These are phyloP conservation scores for Helogale parvula DNA, from an alignment of 2,113 vertebrate genomes.

Conservation along the genomic window DNA sequence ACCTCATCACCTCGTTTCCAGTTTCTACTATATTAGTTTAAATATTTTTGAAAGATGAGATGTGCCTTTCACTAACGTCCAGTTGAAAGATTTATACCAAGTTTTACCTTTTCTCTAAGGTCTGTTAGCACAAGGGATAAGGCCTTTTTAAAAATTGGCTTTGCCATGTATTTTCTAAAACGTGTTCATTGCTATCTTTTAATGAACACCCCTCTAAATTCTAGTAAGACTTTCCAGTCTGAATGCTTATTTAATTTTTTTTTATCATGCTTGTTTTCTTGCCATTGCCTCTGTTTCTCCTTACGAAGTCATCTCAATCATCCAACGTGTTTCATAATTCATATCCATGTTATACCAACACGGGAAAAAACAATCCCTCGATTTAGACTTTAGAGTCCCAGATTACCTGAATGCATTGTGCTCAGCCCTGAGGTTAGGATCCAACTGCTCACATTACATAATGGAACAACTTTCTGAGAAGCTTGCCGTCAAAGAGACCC, in stretches of 20 bases:
- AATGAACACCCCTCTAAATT: background rate
- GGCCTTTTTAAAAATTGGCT: slow-evolving; percentile 36
- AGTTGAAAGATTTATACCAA: background rate
- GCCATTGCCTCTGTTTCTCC: slow-evolving; percentile 70
- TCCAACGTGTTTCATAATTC: slow-evolving; percentile 68
- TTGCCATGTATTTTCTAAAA: slow-evolving; percentile 31
- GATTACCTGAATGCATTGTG: slow-evolving; percentile 50
- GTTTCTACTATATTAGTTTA: background rate
- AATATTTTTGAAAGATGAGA: background rate
- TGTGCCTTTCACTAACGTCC: background rate
- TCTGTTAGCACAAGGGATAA: background rate
- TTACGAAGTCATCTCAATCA: slow-evolving; percentile 65
- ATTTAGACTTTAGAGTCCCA: slow-evolving; percentile 50
- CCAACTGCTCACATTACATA: background rate
- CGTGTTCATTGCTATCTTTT: slow-evolving; percentile 34
- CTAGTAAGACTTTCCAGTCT: background rate
- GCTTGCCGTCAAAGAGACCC: background rate
- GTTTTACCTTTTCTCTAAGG: background rate
- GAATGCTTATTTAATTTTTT: slow-evolving; percentile 31
- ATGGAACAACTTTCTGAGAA: background rate
- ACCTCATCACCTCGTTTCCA: background rate
- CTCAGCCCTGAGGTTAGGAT: background rate
- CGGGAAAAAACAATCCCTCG: slow-evolving; percentile 49
- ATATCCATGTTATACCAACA: slow-evolving; percentile 73
- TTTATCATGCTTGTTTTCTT: slow-evolving; percentile 56